Evolutionary conservation across 2,797 vertebrate species (phyloP).

Genomic region (Paguma larvata): DNA sequence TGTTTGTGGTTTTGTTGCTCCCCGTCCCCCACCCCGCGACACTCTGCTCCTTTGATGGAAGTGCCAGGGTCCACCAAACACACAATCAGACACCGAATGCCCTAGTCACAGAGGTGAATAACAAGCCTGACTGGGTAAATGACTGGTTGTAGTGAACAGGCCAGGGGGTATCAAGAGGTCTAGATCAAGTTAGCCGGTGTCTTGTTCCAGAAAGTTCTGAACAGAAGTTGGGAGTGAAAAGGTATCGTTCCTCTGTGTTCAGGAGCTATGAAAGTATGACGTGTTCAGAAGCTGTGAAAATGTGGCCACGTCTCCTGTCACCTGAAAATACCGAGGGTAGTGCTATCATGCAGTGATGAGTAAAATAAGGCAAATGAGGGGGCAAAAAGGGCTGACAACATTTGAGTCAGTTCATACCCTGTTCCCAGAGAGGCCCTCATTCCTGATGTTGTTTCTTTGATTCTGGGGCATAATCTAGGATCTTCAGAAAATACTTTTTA

Average conservation of each 20-base stretch:
- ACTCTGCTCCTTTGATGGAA: neutral
- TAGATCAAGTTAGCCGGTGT: neutral
- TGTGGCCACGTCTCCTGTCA: neutral
- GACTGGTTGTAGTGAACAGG: neutral
- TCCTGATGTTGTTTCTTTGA: neutral
- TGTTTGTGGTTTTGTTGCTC: neutral
- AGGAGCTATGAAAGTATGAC: neutral
- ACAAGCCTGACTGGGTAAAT: neutral
- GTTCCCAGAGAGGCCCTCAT: neutral
- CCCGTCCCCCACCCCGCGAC: too few relatives aligned
- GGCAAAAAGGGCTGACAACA: neutral
- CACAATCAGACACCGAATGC: neutral
- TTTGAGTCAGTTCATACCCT: neutral
- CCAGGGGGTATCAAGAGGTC: neutral
- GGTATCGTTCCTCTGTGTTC: neutral
- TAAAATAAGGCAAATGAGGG: neutral
- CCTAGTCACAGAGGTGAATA: neutral
- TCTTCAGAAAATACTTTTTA: neutral
- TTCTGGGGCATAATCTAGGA: neutral
- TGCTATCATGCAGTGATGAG: neutral
- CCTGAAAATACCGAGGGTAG: neutral
- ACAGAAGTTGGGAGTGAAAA: neutral
- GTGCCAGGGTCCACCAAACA: neutral
- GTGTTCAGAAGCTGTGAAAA: slow-evolving; percentile 29
- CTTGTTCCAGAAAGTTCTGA: neutral